Base-by-base conservation (phyloP, 2,888 invertebrate species). In the Brenthis daphne region DNA sequence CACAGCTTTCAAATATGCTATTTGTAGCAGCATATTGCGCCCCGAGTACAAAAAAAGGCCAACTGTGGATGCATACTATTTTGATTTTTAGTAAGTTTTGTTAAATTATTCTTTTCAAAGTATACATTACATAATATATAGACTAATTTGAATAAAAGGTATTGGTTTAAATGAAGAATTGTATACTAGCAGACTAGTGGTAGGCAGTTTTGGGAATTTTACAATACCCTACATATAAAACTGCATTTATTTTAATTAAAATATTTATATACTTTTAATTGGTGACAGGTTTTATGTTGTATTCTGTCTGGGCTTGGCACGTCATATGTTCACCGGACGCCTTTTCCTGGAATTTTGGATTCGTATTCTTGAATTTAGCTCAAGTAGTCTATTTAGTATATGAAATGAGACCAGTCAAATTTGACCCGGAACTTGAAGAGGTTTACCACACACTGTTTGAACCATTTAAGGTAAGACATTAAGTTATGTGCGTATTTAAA, bases 301-400 rank as follows among this genome's bases (percentile, higher is more conserved):
- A 96, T 84, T 96, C 96, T 0, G 95, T 96, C 67, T 97, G 97
- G 97, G 96, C 97, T n/a, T 97, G 97, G 97, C 96, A 96, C 79
- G 95, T 97, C 33, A 96, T 97, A 71, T 97, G 97, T 81, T 96
- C 97, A 0, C 97, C 97, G 0, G 97, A 97, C 81, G 96, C 97
- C 6, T 97, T 97, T 86, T 96, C 96, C 0, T 97, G 97, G 97
- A 97, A 97, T 85, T 96, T 97, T 80, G 94, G 95, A 69, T 97
- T 97, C 86, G 95, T 97, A 81, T 90, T 97, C 73, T 92, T 97
- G 78, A 97, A 97, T 82, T 94, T 96, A 75, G 95, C 95, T 0
- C 97, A 97, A 86, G 94, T 96, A 20, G 95, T 97, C 58, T 96
- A 96, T 82, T 94, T 97, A 69, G 93, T 97, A 55, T 97, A 97